phyloP scores from a whole-genome alignment of 2,113 vertebrate genomes.

The Lampris incognitus region DNA sequence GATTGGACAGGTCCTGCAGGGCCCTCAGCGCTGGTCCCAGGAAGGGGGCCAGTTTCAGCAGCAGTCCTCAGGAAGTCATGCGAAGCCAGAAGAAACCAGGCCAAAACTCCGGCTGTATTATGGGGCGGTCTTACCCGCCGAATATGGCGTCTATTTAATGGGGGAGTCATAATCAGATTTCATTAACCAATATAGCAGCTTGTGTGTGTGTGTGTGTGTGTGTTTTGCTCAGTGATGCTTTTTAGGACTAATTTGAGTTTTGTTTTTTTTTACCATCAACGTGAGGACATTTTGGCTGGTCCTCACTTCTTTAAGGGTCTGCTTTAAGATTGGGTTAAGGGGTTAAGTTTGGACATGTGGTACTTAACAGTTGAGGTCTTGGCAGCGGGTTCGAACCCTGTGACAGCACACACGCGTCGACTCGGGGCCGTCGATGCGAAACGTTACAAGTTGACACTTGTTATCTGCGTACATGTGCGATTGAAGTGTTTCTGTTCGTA shows the following conservation, averaged over 20 bases:
- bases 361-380: not conserved
- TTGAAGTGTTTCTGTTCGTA: slow-evolving; percentile 13
- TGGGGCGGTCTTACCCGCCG: not conserved
- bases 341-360: not conserved
- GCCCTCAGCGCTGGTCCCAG: slow-evolving; percentile 21
- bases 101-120: slow-evolving; percentile 2
- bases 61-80: slow-evolving; percentile 23
- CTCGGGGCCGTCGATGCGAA: not conserved
- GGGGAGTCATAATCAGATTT: not conserved
- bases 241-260: too few relatives aligned
- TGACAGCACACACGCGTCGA: not conserved
- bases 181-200: not conserved
- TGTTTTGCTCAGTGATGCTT: too few relatives aligned
- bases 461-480: slow-evolving; percentile 34
- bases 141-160: not conserved
- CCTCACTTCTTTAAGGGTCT: too few relatives aligned
- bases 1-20: slow-evolving; percentile 37
- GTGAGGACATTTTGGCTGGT: too few relatives aligned
- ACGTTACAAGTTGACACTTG: not conserved
- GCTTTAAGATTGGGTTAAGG: too few relatives aligned
- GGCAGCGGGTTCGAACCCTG: not conserved
- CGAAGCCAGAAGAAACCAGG: slow-evolving; percentile 28
- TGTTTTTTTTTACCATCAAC: too few relatives aligned
- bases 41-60: slow-evolving; percentile 10
- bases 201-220: too few relatives aligned